These are phyloP conservation scores for Vespertilio murinus DNA, from an alignment of 2,797 vertebrate genomes.

Conservation along the genomic window DNA sequence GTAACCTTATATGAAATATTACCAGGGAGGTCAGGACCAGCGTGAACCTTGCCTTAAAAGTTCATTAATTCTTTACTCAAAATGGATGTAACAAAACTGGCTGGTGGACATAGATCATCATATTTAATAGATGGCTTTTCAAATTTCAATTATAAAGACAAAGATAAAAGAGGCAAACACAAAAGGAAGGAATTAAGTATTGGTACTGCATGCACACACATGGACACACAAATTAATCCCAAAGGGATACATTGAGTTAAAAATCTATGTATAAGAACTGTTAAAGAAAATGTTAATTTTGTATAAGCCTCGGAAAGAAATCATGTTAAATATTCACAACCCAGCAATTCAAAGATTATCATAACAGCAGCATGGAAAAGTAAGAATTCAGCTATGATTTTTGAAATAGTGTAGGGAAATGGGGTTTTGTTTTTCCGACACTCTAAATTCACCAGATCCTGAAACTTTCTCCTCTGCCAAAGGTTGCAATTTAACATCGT, in stretches of 20 bases:
- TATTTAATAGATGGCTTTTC: conserved; percentile 52
- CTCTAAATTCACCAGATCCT: not conserved
- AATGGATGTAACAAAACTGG: conserved; percentile 71
- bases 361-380: not conserved
- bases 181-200: not conserved
- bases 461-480: conserved; percentile 19
- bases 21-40: conserved; percentile 83
- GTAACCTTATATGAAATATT: conserved; percentile 88
- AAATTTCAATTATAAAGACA: conserved; percentile 34
- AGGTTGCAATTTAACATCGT: conserved; percentile 49
- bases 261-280: not conserved
- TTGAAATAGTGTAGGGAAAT: not conserved
- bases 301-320: conserved; percentile 43
- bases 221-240: not conserved
- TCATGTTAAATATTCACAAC: conserved; percentile 2
- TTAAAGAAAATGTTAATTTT: conserved; percentile 45
- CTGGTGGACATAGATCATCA: not conserved
- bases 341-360: conserved; percentile 32
- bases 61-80: conserved; percentile 84
- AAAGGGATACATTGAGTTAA: not conserved
- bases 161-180: not conserved
- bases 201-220: not conserved
- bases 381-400: conserved; percentile 30
- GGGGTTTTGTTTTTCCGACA: not conserved
- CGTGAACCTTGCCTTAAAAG: conserved; percentile 83